A percentile compares a stretch with the other conserved stretches of the same genome.
These are phyloP conservation scores for Platycnemis pennipes DNA, from an alignment of 2,888 invertebrate genomes.

Conservation along the genomic window DNA sequence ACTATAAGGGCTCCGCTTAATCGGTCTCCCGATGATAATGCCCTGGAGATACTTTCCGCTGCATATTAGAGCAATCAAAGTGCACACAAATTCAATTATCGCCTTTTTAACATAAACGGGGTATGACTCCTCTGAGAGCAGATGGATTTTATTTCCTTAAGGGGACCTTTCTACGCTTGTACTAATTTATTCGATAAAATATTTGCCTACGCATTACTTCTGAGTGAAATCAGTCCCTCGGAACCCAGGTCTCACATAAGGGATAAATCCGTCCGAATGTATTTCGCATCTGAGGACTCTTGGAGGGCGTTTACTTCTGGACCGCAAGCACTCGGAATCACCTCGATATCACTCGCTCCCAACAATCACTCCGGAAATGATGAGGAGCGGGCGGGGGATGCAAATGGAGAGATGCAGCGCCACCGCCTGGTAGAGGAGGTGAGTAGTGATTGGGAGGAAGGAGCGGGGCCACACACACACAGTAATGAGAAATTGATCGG, in stretches of 20 bases:
- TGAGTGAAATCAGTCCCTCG: too few relatives aligned
- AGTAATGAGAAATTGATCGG: slow-evolving; percentile 35
- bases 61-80: background rate
- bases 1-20: background rate
- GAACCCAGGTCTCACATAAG: too few relatives aligned
- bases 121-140: too few relatives aligned
- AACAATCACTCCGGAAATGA: background rate
- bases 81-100: background rate
- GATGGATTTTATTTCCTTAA: too few relatives aligned
- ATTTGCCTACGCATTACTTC: too few relatives aligned
- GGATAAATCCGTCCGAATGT: too few relatives aligned
- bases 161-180: too few relatives aligned
- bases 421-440: background rate
- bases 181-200: too few relatives aligned
- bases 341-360: too few relatives aligned
- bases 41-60: background rate
- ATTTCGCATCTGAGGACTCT: too few relatives aligned
- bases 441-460: background rate
- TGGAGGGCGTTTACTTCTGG: background rate
- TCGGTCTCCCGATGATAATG: background rate
- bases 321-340: background rate
- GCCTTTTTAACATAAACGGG: too few relatives aligned
- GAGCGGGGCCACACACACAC: background rate
- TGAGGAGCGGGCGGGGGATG: background rate
- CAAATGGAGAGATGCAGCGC: background rate